phyloP scores from a whole-genome alignment of 2,888 invertebrate species.

The Physocephala rufipes region DNA sequence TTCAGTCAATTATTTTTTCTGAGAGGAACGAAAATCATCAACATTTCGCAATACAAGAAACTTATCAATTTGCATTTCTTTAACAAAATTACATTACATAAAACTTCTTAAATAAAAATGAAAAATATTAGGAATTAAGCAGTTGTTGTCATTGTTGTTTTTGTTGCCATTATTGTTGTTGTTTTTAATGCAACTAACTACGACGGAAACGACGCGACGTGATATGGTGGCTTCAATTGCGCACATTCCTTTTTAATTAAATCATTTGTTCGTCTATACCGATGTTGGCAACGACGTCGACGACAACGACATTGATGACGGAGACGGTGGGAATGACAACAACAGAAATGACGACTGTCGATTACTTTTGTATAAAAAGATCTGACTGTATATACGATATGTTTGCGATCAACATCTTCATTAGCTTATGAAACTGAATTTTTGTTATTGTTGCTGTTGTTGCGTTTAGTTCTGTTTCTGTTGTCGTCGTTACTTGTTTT shows the following conservation, averaged over 20 bases:
- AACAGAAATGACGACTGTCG: not conserved
- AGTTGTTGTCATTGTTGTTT: not conserved
- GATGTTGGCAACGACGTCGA: not conserved
- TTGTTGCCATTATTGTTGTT: no score
- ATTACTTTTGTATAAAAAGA: constrained; percentile 3
- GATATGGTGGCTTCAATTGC: constrained; percentile 8
- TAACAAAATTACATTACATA: no score
- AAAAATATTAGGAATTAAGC: constrained; percentile 3
- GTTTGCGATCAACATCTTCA: constrained; percentile 13
- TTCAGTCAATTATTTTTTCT: no score
- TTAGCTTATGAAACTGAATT: not conserved
- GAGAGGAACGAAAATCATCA: no score
- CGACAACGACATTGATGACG: no score
- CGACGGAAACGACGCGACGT: not conserved
- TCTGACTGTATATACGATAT: no score
- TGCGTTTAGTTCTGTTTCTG: no score
- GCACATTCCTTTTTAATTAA: constrained; percentile 32
- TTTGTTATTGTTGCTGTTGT: no score
- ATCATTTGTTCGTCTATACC: constrained; percentile 14
- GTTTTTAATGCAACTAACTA: not conserved
- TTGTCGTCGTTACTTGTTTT: no score
- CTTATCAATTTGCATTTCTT: no score
- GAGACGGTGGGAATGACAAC: no score
- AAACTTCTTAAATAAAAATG: not conserved
- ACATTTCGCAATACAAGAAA: no score